Base-by-base conservation (phyloP, 2,113 vertebrate species). In the Gopherus flavomarginatus region DNA sequence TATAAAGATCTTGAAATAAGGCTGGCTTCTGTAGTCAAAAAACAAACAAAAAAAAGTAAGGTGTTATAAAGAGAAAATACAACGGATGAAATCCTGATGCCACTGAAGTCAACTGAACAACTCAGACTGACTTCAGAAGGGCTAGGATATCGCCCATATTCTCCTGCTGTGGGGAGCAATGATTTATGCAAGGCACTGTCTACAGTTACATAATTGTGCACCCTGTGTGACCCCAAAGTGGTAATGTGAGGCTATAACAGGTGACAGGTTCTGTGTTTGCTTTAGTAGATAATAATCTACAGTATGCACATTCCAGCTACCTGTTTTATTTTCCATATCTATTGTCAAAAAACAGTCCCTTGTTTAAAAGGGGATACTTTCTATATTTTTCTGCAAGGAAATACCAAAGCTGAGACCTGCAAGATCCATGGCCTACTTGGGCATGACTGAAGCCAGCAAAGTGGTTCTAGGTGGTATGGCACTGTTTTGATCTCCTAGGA, bases 291-390 rank as follows among this genome's bases (percentile, higher is more conserved):
- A 92, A 84, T 65, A 88, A 24, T 50, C 17, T 31, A 3, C 9
- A 49, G 54, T 10, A 77, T 2, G 56, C 49, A 81, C 53, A 85
- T 93, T 77, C 50, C 88, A 96, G 4, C 24, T 8, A 80, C 42
- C 8, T 93, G 62, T 26, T 95, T 92, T 82, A 69, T 35, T 88
- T 69, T 85, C 77, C 82, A 80, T 21, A 35, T 87, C 89, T 95
- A 54, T 54, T 87, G 89, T 75, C 65, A 92, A 90, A 90, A 90
- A 53, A 5, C 3, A 80, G 27, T 77, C 21, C 24, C 17, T 53
- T 29, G 24, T 90, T 24, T 44, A 89, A 93, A 92, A 84, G 7
- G 38, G 44, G 31, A 90, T 88, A 93, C 72, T 4, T 89, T 81
- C 9, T 90, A 83, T 77, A 13, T 22, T 52, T 90, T 93, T 94